phyloP scores from a whole-genome alignment of 2,113 vertebrate species.

The Empidonax traillii region DNA sequence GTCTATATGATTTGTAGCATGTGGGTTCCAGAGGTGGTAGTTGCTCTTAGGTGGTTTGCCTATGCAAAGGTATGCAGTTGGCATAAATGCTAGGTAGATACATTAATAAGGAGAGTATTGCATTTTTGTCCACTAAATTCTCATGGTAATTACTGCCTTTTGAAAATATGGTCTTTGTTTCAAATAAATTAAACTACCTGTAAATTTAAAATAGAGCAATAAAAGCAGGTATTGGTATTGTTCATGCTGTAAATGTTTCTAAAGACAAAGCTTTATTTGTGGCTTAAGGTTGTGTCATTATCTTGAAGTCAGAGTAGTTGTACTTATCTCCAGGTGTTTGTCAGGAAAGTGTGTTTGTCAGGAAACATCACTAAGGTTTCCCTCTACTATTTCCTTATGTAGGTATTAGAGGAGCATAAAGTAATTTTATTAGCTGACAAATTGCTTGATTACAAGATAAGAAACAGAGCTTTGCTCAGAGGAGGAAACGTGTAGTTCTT shows the following conservation, averaged over 20 bases:
- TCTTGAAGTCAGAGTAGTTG: background rate
- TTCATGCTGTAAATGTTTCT: background rate
- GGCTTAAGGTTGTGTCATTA: background rate
- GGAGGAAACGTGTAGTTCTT: background rate
- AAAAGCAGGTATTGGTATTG: background rate
- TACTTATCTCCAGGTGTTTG: background rate
- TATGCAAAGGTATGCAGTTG: background rate
- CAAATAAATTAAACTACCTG: background rate
- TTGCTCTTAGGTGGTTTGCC: background rate
- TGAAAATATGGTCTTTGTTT: background rate
- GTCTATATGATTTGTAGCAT: background rate
- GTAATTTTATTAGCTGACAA: background rate
- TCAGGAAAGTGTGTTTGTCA: background rate
- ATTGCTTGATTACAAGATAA: background rate
- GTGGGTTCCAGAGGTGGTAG: background rate
- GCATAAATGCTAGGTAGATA: background rate
- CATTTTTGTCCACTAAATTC: background rate
- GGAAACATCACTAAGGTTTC: background rate
- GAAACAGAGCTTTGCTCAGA: background rate
- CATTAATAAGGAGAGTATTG: background rate
- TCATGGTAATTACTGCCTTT: background rate
- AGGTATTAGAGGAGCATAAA: background rate
- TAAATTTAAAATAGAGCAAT: background rate
- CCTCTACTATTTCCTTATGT: background rate
- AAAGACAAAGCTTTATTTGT: background rate